These are phyloP conservation scores for Diogma glabrata DNA, from an alignment of 2,888 invertebrate genomes.

Conservation along the genomic window DNA sequence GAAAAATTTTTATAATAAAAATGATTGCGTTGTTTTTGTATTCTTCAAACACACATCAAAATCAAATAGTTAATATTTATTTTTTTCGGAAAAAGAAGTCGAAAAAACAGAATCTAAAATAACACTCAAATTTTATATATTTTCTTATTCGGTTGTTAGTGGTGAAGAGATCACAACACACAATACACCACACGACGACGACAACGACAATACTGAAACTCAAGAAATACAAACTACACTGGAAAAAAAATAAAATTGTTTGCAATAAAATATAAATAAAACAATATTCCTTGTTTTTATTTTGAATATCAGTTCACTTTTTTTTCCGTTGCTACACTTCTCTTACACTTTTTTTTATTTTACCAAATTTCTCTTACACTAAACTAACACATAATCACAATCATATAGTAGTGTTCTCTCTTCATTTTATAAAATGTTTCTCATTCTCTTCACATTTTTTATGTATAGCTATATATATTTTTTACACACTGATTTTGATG, in stretches of 20 bases:
- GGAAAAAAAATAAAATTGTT: slow-evolving; percentile 1
- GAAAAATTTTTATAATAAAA: slow-evolving; percentile 9
- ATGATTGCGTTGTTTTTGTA: slow-evolving; percentile 7
- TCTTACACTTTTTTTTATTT: background rate
- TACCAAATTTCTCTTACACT: slow-evolving; percentile 1
- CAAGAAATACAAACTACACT: slow-evolving; percentile 4
- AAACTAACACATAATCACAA: background rate
- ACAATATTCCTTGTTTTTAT: background rate
- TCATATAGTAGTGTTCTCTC: slow-evolving; percentile 2
- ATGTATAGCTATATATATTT: too few species aligned
- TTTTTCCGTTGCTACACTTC: background rate
- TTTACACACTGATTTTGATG: too few species aligned
- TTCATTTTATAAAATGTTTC: slow-evolving; percentile 5
- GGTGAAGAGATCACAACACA: too few species aligned
- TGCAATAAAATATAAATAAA: slow-evolving; percentile 4
- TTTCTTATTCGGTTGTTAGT: too few species aligned
- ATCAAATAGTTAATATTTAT: too few species aligned
- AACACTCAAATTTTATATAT: slow-evolving; percentile 6
- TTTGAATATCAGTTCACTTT: background rate
- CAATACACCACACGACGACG: slow-evolving; percentile 9
- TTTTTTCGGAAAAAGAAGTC: background rate
- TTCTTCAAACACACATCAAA: background rate
- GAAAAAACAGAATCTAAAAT: slow-evolving; percentile 6
- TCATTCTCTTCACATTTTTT: too few species aligned
- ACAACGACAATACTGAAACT: slow-evolving; percentile 8